phyloP scores from a whole-genome alignment of 2,797 vertebrate species.

The Zenarchopterus dispar region DNA sequence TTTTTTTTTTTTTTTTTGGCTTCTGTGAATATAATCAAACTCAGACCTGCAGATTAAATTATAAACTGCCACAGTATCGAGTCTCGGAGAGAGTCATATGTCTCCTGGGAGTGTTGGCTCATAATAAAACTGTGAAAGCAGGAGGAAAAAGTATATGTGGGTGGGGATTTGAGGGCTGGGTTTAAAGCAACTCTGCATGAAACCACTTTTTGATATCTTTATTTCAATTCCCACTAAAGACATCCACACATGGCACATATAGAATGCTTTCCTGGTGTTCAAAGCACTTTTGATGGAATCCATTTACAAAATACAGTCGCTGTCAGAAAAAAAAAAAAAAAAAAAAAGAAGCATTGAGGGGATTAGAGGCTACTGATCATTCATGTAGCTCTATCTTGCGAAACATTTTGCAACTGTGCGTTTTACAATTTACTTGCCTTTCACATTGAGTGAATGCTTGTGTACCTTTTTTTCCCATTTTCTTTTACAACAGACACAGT shows the following conservation, averaged over 20 bases:
- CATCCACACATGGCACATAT: constrained; percentile 32
- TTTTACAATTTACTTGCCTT: constrained; percentile 15
- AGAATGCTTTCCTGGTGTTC: constrained; percentile 37
- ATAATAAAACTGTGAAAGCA: constrained; percentile 38
- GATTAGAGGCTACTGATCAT: background rate
- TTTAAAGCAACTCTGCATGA: constrained; percentile 40
- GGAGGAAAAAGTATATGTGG: constrained; percentile 26
- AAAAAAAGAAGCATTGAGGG: constrained; percentile 1
- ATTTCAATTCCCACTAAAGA: constrained; percentile 48
- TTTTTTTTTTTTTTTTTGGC: no score
- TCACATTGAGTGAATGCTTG: background rate
- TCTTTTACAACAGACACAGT: no score
- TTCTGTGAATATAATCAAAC: no score
- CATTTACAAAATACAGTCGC: no score
- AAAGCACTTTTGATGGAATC: no score
- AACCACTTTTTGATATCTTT: constrained; percentile 44
- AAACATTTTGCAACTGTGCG: constrained; percentile 4
- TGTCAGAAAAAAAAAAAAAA: constrained; percentile 5
- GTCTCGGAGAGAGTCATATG: no score
- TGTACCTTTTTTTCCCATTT: background rate
- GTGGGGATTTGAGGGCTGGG: constrained; percentile 2
- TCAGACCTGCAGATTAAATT: no score
- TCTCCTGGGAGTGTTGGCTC: no score
- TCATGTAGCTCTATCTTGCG: background rate
- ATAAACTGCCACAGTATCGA: no score